Evolutionary conservation across 92 coral and sea anemone genomes (phyloP).

Genomic region (Phenganax stokvisi): DNA sequence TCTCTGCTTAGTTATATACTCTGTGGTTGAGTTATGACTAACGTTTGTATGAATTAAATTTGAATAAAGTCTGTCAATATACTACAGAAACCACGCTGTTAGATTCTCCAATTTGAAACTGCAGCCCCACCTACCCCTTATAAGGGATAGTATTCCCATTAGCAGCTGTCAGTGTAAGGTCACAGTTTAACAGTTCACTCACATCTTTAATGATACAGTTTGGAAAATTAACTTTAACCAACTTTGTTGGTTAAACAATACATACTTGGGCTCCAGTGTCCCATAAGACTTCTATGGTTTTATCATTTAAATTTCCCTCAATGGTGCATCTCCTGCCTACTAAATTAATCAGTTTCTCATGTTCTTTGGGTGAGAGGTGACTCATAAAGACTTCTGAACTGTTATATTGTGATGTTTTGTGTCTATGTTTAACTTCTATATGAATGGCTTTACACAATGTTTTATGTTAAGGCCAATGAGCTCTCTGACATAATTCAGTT

Average conservation of each 20-base stretch:
- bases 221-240: neutral
- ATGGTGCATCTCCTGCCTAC: neutral
- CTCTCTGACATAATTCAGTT: neutral
- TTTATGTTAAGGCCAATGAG: slow-evolving; percentile 42
- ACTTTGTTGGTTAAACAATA: neutral
- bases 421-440: slow-evolving; percentile 13
- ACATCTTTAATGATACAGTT: neutral
- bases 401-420: neutral
- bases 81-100: too few relatives aligned
- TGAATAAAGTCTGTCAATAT: too few relatives aligned
- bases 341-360: neutral
- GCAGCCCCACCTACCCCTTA: too few relatives aligned
- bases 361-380: neutral
- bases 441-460: slow-evolving; percentile 30
- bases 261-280: slow-evolving; percentile 15
- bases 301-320: neutral
- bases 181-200: neutral
- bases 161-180: neutral
- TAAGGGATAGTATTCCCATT: neutral
- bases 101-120: too few relatives aligned
- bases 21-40: too few relatives aligned
- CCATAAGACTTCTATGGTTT: neutral
- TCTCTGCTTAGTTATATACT: too few relatives aligned
- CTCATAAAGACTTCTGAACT: neutral
- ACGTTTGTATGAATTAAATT: too few relatives aligned